These are phyloP conservation scores for Cryptoprocta ferox DNA, from an alignment of 2,797 vertebrate genomes.

Conservation along the genomic window DNA sequence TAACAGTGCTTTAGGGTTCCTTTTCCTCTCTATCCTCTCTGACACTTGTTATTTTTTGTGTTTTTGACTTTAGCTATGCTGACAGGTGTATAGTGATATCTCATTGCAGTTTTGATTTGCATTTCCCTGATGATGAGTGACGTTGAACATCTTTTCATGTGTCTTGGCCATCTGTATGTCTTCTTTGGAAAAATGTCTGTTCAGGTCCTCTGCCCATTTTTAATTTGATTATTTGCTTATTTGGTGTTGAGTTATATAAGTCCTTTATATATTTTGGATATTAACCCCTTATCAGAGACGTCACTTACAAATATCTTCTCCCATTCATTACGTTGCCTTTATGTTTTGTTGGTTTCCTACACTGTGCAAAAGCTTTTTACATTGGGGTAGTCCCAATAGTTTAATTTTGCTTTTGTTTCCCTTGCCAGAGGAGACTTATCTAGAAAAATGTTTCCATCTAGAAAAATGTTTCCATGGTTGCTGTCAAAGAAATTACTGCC, in stretches of 20 bases:
- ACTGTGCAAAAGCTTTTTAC: background rate
- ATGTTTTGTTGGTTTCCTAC: background rate
- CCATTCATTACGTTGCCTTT: background rate
- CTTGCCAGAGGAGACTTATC: background rate
- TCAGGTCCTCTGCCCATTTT: background rate
- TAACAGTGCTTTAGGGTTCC: background rate
- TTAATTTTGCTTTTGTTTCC: background rate
- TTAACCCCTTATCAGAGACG: background rate
- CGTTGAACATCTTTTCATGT: background rate
- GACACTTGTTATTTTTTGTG: background rate
- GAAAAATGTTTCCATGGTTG: background rate
- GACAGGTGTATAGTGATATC: background rate
- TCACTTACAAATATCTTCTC: background rate
- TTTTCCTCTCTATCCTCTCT: background rate
- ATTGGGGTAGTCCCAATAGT: background rate
- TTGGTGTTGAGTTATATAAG: background rate
- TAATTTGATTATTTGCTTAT: background rate
- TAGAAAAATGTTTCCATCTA: background rate
- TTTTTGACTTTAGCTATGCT: background rate
- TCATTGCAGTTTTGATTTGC: background rate
- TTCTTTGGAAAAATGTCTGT: background rate
- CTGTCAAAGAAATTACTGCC: background rate
- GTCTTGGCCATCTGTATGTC: background rate
- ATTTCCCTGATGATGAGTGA: background rate
- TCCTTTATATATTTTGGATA: background rate